These are phyloP conservation scores for Pseudonaja textilis DNA, from an alignment of 2,113 vertebrate species.

Conservation along the genomic window DNA sequence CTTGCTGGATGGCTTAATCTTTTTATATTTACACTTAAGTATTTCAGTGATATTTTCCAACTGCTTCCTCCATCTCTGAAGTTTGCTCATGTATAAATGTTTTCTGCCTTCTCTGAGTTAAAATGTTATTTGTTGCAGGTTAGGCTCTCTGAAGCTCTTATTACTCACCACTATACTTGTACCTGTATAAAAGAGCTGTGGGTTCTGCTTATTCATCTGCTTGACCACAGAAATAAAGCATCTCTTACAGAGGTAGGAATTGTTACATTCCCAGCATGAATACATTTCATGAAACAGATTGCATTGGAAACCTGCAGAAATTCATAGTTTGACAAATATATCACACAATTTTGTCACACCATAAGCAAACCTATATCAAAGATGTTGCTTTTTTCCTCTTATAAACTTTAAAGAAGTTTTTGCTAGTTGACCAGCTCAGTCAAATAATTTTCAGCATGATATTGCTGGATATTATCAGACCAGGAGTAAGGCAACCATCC, in stretches of 20 bases:
- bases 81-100: neutral
- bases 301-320: neutral
- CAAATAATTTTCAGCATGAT: neutral
- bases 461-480: neutral
- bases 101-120: neutral
- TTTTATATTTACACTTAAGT: neutral
- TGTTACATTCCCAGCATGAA: neutral
- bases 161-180: conserved; percentile 79
- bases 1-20: neutral
- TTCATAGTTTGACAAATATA: neutral
- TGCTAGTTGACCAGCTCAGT: neutral
- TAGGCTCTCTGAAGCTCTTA: conserved; percentile 84
- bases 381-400: neutral
- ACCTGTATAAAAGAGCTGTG: conserved; percentile 89
- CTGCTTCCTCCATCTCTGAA: neutral
- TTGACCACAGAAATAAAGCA: conserved; percentile 83
- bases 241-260: conserved; percentile 80
- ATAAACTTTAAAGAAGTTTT: neutral
- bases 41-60: neutral
- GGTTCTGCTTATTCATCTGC: conserved; percentile 85
- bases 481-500: neutral
- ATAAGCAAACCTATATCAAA: neutral
- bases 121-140: conserved; percentile 72
- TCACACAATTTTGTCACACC: neutral
- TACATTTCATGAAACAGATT: neutral